Percentiles rank a stretch among this genome's conserved stretches.
Conservation (phyloP, 1,140 invertebrate genomes). For the Lamellibrachia luymesi region DNA sequence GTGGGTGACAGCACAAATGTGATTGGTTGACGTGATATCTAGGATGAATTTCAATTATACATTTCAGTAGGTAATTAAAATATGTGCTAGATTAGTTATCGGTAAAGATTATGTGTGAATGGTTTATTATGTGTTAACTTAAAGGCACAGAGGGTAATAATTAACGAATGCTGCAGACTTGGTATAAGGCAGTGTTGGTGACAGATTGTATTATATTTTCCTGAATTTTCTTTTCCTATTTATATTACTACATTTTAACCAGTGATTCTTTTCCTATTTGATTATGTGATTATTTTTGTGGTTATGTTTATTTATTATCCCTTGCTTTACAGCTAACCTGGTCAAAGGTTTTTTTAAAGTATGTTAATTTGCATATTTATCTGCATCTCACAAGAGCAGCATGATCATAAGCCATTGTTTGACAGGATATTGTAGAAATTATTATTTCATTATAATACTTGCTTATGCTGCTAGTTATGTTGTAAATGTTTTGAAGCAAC, state of each 20-base stretch:
- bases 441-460: background rate
- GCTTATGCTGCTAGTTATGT: background rate
- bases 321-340: background rate
- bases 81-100: background rate
- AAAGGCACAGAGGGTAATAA: background rate
- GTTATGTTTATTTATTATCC: background rate
- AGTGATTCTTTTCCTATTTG: background rate
- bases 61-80: background rate
- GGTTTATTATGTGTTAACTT: background rate
- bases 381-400: background rate
- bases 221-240: background rate
- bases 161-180: background rate
- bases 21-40: background rate
- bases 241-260: background rate
- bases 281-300: background rate
- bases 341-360: background rate
- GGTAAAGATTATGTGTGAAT: background rate
- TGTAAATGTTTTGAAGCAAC: background rate
- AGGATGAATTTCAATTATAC: background rate
- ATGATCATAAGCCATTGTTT: background rate
- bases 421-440: background rate
- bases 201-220: background rate
- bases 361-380: background rate
- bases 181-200: background rate
- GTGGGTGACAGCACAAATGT: background rate